These are phyloP conservation scores for zebrafish (Danio rerio) DNA, from an alignment of 2,113 vertebrate genomes.

Conservation along the genomic window DNA sequence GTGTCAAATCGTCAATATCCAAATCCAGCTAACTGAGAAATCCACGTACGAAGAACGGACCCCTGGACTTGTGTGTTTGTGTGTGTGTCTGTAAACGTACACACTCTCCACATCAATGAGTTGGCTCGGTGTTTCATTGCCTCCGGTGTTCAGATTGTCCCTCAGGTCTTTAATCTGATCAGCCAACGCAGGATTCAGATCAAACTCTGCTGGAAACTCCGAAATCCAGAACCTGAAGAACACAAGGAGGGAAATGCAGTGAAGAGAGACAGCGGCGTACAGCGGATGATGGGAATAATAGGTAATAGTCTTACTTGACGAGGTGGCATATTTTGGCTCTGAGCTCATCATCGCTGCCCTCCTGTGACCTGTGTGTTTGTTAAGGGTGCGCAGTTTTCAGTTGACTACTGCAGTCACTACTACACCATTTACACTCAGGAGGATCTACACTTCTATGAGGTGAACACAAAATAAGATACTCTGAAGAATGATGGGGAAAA, in stretches of 20 bases:
- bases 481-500: too few relatives aligned
- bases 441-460: too few relatives aligned
- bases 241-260: neutral
- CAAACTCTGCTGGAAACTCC: constrained; percentile 90
- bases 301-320: constrained; percentile 74
- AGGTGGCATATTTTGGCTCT: constrained; percentile 77
- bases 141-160: constrained; percentile 83
- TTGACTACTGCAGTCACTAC: too few relatives aligned
- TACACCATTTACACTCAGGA: too few relatives aligned
- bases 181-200: constrained; percentile 85
- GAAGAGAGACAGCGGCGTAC: neutral
- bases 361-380: constrained; percentile 72
- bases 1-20: too few relatives aligned
- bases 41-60: too few relatives aligned
- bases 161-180: constrained; percentile 91
- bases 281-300: neutral
- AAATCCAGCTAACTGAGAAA: too few relatives aligned
- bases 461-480: too few relatives aligned
- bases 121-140: constrained; percentile 82
- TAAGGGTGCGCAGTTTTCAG: constrained; percentile 56
- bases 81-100: constrained; percentile 73
- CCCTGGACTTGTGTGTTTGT: constrained; percentile 15
- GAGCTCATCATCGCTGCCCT: constrained; percentile 68
- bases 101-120: constrained; percentile 92
- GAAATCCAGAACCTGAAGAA: constrained; percentile 87